Evolutionary conservation across 2,888 invertebrate genomes (phyloP).

Genomic region (Volucella inanis): DNA sequence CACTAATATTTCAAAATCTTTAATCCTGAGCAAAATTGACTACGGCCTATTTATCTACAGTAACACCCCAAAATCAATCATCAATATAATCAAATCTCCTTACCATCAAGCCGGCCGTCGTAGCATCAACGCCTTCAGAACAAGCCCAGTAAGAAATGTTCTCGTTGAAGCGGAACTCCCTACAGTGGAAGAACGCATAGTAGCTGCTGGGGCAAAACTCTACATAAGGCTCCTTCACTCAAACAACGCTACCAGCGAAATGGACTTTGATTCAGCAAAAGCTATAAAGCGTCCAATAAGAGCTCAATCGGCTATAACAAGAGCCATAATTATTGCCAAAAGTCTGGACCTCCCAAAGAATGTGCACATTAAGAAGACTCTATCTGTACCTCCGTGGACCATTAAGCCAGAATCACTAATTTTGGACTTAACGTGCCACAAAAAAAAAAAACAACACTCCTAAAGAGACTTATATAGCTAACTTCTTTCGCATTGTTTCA

Average conservation of each 20-base stretch:
- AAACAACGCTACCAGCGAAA: background rate
- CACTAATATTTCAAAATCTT: too few species aligned
- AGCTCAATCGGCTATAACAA: background rate
- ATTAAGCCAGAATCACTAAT: background rate
- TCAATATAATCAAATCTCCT: too few species aligned
- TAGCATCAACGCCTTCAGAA: too few species aligned
- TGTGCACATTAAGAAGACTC: background rate
- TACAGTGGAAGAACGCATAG: too few species aligned
- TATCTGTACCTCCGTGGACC: background rate
- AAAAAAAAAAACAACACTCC: background rate
- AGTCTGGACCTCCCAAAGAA: background rate
- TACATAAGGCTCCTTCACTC: background rate
- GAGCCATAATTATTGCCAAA: too few species aligned
- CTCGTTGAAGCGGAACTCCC: too few species aligned
- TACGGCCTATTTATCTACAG: too few species aligned
- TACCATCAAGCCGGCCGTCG: too few species aligned
- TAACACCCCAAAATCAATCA: too few species aligned
- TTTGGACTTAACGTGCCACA: background rate
- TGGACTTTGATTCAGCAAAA: background rate
- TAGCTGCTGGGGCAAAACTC: rapidly evolving
- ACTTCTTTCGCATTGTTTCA: background rate
- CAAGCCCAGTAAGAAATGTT: too few species aligned
- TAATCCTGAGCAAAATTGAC: too few species aligned
- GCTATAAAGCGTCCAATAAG: background rate
- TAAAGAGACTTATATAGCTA: background rate